phyloP scores from a whole-genome alignment of 2,888 invertebrate species.

The Sylvicola fuscatus region DNA sequence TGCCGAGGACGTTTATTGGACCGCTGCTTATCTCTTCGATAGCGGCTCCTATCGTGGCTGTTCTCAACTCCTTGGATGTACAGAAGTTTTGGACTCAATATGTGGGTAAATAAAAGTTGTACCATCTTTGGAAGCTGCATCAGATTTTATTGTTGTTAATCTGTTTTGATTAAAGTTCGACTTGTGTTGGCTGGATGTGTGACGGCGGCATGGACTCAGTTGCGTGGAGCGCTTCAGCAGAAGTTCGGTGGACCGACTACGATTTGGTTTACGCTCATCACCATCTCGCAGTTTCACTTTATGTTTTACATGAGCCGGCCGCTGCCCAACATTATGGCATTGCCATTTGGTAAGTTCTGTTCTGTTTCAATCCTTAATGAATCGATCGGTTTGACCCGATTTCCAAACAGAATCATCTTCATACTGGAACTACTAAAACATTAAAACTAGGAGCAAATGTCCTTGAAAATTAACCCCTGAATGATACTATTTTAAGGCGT shows the following conservation, averaged over 20 bases:
- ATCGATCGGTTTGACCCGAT: too few species aligned
- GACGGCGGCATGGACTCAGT: constrained; percentile 47
- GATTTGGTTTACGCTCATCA: constrained; percentile 66
- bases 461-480: too few species aligned
- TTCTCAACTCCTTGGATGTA: constrained; percentile 43
- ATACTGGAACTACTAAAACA: too few species aligned
- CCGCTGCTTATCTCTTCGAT: constrained; percentile 62
- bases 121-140: not conserved
- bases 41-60: constrained; percentile 51
- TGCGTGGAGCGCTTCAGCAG: constrained; percentile 51
- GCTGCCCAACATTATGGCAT: constrained; percentile 84
- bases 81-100: constrained; percentile 80
- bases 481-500: too few species aligned
- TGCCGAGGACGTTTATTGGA: constrained; percentile 90
- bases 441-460: too few species aligned
- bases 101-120: constrained; percentile 38
- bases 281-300: constrained; percentile 90
- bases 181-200: constrained; percentile 57
- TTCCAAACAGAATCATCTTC: too few species aligned
- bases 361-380: too few species aligned
- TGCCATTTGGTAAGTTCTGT: constrained; percentile 58
- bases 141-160: not conserved
- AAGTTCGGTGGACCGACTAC: constrained; percentile 60
- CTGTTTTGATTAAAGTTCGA: constrained; percentile 45
- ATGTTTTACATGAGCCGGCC: constrained; percentile 91